Evolutionary conservation across 2,888 invertebrate species (phyloP).

Genomic region (Callinectes sapidus): DNA sequence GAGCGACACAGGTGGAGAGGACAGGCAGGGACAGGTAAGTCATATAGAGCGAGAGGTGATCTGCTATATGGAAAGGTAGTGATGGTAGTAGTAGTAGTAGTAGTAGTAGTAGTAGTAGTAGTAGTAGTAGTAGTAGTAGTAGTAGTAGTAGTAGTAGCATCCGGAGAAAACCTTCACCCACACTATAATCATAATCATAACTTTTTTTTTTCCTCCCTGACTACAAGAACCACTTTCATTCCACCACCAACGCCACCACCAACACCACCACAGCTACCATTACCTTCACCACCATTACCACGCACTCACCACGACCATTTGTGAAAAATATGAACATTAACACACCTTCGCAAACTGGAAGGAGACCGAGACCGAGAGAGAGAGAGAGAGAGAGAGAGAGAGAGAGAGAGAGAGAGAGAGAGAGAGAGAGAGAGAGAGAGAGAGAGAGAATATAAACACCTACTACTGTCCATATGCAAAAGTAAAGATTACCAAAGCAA

Average conservation of each 20-base stretch:
- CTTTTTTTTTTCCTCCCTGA: too few relatives aligned
- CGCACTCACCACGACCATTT: neutral
- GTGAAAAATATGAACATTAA: neutral
- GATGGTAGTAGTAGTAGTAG: conserved; percentile 3
- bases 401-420: neutral
- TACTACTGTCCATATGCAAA: neutral
- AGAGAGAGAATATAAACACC: too few relatives aligned
- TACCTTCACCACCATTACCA: neutral
- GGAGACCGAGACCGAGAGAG: neutral
- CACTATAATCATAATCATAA: too few relatives aligned
- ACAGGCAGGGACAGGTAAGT: neutral
- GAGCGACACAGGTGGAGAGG: neutral
- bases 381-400: conserved; percentile 1
- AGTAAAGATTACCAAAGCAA: neutral
- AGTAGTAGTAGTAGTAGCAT: conserved; percentile 16
- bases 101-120: conserved; percentile 21
- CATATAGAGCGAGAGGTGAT: neutral
- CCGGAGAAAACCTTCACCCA: neutral
- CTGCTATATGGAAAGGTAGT: neutral
- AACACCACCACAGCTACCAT: too few relatives aligned
- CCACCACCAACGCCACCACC: too few relatives aligned
- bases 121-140: conserved; percentile 25
- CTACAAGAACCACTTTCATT: too few relatives aligned
- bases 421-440: too few relatives aligned
- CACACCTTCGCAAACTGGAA: neutral